phyloP scores from a whole-genome alignment of 92 coral and sea anemone genomes.

The Zoanthus sociatus region DNA sequence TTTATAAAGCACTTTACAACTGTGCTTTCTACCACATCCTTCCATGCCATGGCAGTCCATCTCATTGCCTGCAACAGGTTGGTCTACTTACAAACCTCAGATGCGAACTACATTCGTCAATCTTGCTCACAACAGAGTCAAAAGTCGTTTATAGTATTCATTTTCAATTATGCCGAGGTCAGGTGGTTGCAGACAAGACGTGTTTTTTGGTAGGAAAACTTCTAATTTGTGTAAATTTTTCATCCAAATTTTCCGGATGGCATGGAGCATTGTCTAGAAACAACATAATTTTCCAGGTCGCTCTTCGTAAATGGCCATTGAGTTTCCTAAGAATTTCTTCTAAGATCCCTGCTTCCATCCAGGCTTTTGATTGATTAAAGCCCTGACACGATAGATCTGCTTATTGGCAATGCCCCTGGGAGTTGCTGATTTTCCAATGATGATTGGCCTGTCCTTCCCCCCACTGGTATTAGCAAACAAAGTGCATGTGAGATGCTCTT shows the following conservation, averaged over 20 bases:
- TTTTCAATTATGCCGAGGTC: slow-evolving; percentile 63
- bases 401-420: slow-evolving; percentile 61
- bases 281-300: no score
- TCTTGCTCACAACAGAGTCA: slow-evolving; percentile 58
- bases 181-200: slow-evolving; percentile 63
- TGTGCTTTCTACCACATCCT: slow-evolving; percentile 51
- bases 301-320: no score
- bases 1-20: slow-evolving; percentile 45
- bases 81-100: slow-evolving; percentile 40
- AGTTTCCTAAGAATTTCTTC: slow-evolving; percentile 49
- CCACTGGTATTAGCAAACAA: slow-evolving; percentile 62
- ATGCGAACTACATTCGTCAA: slow-evolving; percentile 52
- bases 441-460: slow-evolving; percentile 59
- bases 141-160: slow-evolving; percentile 56
- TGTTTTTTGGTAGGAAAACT: slow-evolving; percentile 60
- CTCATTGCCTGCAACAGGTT: slow-evolving; percentile 46
- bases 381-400: slow-evolving; percentile 65
- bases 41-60: slow-evolving; percentile 66
- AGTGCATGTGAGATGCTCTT: slow-evolving; percentile 64
- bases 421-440: slow-evolving; percentile 58
- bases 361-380: slow-evolving; percentile 47
- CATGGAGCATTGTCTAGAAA: slow-evolving; percentile 42
- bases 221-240: slow-evolving; percentile 53
- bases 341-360: slow-evolving; percentile 67
- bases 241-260: slow-evolving; percentile 60